Evolutionary conservation across 2,113 vertebrate genomes (phyloP), one percentile per base, ranked within the genome.

Genomic region (Equus przewalskii): DNA sequence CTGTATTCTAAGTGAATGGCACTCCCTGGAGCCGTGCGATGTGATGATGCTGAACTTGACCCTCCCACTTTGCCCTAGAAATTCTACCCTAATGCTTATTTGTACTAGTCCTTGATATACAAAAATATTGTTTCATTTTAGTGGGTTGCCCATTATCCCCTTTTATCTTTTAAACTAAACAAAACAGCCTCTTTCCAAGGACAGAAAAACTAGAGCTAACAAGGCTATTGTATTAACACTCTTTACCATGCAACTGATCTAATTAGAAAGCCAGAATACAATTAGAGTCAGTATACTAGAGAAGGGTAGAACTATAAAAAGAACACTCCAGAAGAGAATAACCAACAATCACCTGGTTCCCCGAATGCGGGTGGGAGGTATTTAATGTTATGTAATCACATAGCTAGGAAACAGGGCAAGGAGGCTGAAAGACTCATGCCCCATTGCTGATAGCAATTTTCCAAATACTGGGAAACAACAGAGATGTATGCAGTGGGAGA

Each of bases 141-240:
- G 36, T 64, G 33, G 21, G 54, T 94, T 58, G 75, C 16, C 73
- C 44, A 79, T 41, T 73, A 51, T 14, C 16, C 11, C 6, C 58
- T 75, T 73, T 86, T 33, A 86, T 44, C 41, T 79, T 87, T 89
- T 62, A 69, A 91, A 89, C 73, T 81, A 56, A 96, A 75, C 76
- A 87, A 73, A 86, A 81, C 6, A 41, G 62, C 36, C 41, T 91
- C 60, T 76, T 93, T 56, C 80, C 19, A 73, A 83, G 49, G 22
- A 75, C 65, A 96, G 56, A 79, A 88, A 93, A 49, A 18, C 36
- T 41, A 58, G 18, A 89, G 79, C 54, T 62, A 85, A 64, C 28
- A 85, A 56, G 30, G 6, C 49, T 73, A 78, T 30, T 56, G 4
- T 30, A 92, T 30, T 75, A 96, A 81, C 58, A 81, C 18, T 22